These are phyloP conservation scores for Pharmacophagus antenor DNA, from an alignment of 2,888 invertebrate genomes.

Conservation along the genomic window DNA sequence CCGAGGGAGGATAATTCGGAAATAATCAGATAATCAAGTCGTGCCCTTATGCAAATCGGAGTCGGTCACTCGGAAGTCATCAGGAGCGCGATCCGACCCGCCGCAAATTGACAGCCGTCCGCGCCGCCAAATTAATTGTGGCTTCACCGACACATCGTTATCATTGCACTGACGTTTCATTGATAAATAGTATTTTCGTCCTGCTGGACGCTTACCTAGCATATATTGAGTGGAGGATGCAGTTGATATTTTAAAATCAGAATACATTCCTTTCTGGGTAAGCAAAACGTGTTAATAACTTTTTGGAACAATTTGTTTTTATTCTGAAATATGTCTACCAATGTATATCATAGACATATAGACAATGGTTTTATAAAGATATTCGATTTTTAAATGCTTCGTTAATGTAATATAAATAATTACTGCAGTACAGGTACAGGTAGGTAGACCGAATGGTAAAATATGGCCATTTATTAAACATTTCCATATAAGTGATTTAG, in stretches of 20 bases:
- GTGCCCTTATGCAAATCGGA: slow-evolving; percentile 76
- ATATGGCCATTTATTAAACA: background rate
- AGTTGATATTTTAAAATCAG: slow-evolving; percentile 3
- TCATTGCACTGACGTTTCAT: slow-evolving; percentile 38
- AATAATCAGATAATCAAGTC: slow-evolving; percentile 76
- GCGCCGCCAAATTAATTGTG: slow-evolving; percentile 67
- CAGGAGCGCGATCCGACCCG: slow-evolving; percentile 43
- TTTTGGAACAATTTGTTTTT: too few species aligned
- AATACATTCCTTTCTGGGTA: background rate
- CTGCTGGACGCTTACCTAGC: background rate
- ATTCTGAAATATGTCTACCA: too few species aligned
- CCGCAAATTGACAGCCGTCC: slow-evolving; percentile 68
- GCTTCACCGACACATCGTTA: slow-evolving; percentile 51
- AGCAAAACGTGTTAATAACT: background rate
- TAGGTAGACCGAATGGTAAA: too few species aligned
- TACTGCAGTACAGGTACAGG: too few species aligned
- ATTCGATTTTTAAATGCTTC: too few species aligned
- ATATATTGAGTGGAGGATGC: background rate
- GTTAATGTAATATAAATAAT: too few species aligned
- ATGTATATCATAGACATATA: too few species aligned
- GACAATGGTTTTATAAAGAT: too few species aligned
- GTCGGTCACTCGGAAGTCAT: slow-evolving; percentile 79
- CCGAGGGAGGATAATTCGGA: slow-evolving; percentile 62
- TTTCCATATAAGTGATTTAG: background rate
- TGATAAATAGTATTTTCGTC: slow-evolving; percentile 37